Evolutionary conservation across 2,113 vertebrate species (phyloP).

Genomic region (Pongo abelii): DNA sequence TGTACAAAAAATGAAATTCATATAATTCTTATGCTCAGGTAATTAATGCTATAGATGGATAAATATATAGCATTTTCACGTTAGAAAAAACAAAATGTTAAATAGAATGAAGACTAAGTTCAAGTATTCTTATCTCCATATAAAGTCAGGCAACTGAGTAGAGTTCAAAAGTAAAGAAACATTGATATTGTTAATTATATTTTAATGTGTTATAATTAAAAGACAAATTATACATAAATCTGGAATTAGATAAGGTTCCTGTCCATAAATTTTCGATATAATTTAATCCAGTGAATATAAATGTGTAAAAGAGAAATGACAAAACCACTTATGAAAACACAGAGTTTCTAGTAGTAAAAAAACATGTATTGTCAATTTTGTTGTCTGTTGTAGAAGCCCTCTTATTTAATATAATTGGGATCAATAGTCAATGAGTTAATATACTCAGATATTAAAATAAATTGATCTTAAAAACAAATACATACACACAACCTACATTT

Average conservation of each 20-base stretch:
- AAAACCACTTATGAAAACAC: constrained; percentile 12
- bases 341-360: neutral
- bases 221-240: neutral
- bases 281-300: constrained; percentile 16
- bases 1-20: neutral
- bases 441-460: neutral
- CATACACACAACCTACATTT: neutral
- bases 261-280: constrained; percentile 30
- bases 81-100: neutral
- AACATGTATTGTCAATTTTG: neutral
- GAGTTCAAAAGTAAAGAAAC: constrained; percentile 9
- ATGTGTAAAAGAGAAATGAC: constrained; percentile 37
- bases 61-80: neutral
- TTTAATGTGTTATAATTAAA: constrained; percentile 36
- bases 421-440: neutral
- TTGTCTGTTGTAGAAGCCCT: neutral
- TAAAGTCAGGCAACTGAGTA: neutral
- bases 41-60: neutral
- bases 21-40: neutral
- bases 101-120: neutral
- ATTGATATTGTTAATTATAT: constrained; percentile 23
- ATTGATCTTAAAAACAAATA: constrained; percentile 9
- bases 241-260: neutral
- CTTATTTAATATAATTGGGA: neutral
- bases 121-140: neutral